Evolutionary conservation across 2,888 invertebrate genomes (phyloP), one percentile per base, ranked within the genome.

Genomic region (Ceriagrion tenellum): DNA sequence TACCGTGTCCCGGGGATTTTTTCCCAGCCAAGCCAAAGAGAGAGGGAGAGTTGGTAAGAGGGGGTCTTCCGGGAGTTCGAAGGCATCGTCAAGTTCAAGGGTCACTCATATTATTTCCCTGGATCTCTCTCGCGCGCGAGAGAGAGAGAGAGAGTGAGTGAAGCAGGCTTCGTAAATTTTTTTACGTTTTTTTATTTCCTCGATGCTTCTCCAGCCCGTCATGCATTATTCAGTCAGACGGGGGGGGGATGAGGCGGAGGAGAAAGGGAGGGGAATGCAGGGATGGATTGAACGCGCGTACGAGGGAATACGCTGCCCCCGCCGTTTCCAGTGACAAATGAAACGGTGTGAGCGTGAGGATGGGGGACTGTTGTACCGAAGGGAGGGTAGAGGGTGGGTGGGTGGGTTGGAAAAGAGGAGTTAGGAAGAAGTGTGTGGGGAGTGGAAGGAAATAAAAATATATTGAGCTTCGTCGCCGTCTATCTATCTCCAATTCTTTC

Each of bases 1-100:
- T 47, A 2, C 69, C 69, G 59, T 20, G 59, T 59, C 20, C 2
- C 59, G 20, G 69, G n/a, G n/a, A 69, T 26, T 26, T 6, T 69
- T 26, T 69, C 47, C 47, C 69, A 69, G 69, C 69, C 69, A n/a
- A n/a, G n/a, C n/a, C n/a, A n/a, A n/a, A n/a, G n/a, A n/a, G n/a
- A n/a, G n/a, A n/a, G 47, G 8, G 47, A 47, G 47, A 47, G 47
- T 4, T 4, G 8, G 47, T 4, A 8, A 47, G 47, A 47, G 47
- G 47, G 8, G 8, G 8, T 26, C 8, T 8, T 69, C n/a, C 59
- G 10, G 59, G 1, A 26, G n/a, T 4, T 26, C 69, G n/a, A n/a
- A 69, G 69, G n/a, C 69, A 69, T 69, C 69, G 69, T 47, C 69
- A 69, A 69, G 69, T 69, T 69, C 69, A 69, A 69, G 69, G 69